Evolutionary conservation across 2,113 vertebrate genomes (phyloP), one percentile per base, ranked within the genome.

Genomic region (Pholis gunnellus): DNA sequence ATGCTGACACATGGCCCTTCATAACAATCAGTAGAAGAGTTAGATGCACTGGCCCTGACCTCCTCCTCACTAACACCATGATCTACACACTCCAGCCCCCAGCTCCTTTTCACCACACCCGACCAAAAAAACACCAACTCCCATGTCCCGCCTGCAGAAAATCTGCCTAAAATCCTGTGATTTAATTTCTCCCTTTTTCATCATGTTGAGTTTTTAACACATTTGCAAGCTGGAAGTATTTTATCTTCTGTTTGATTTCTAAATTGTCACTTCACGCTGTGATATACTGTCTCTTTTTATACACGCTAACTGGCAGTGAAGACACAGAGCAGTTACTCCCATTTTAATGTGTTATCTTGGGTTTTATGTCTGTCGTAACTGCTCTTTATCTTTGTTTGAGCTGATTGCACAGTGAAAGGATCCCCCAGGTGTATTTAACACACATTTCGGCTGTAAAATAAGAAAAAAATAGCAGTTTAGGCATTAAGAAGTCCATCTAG

Each of bases 21-120:
- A 93, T 93, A 94, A 94, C 93, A 92, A 91, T 92, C 93, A 90
- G 86, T 65, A 40, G 54, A 88, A 93, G 91, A 93, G 72, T 91
- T 85, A 88, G 64, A 82, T 88, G 88, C 88, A 87, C 90, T 83
- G 79, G 83, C 76, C 77, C 87, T 94, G 93, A 95, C 93, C 93
- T 84, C 85, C 72, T 88, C 83, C 66, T 64, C 71, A 54, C 84
- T 77, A 65, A 79, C 79, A 76, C 86, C 72, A 60, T 83, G 87
- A 89, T 88, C 86, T 87, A 79, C 72, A 79, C 87, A 68, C 80
- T 40, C 65, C 80, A 75, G 48, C 84, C 81, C 69, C 77, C 75
- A 9, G 50, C 87, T 80, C 70, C 59, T 18, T 17, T 29, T 70
- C 80, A 60, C 70, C 67, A 54, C 75, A 71, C 59, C 46, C 57